phyloP scores from a whole-genome alignment of 2,888 invertebrate genomes.

The Cacoxenus indagator region DNA sequence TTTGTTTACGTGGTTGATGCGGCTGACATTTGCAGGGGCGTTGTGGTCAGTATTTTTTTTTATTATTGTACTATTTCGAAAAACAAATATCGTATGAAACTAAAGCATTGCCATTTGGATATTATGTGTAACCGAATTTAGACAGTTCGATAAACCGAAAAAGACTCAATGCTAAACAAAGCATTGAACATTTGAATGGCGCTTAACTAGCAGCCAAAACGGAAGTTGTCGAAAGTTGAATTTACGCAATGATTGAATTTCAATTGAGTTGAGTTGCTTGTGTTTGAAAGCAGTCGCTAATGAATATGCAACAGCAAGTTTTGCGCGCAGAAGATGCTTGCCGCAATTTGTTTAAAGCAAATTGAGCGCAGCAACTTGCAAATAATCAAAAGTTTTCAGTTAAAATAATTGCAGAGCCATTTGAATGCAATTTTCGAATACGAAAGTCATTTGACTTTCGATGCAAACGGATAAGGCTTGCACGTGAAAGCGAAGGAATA shows the following conservation, averaged over 20 bases:
- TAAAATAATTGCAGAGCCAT: conserved; percentile 57
- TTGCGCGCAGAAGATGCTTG: not conserved
- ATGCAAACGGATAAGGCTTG: no score
- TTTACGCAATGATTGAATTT: conserved; percentile 38
- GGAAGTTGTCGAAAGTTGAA: conserved; percentile 35
- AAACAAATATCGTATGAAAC: no score
- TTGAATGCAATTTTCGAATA: conserved; percentile 47
- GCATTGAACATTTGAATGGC: conserved; percentile 13
- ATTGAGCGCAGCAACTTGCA: conserved; percentile 30
- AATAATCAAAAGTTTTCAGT: conserved; percentile 62
- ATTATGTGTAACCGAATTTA: not conserved
- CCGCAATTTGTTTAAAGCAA: not conserved
- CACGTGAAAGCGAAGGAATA: no score
- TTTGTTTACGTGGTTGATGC: conserved; percentile 6
- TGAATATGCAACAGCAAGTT: conserved; percentile 6
- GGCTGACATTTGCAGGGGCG: not conserved
- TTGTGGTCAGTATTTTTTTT: no score
- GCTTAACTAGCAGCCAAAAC: conserved; percentile 39
- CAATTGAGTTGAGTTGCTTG: conserved; percentile 38
- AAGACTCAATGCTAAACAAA: not conserved
- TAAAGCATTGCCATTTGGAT: not conserved
- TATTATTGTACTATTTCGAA: no score
- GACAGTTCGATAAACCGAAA: not conserved
- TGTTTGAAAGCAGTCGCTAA: conserved; percentile 27
- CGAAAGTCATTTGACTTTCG: conserved; percentile 45